Evolutionary conservation across 1,140 invertebrate genomes (phyloP).

Genomic region (Drosophila saltans): DNA sequence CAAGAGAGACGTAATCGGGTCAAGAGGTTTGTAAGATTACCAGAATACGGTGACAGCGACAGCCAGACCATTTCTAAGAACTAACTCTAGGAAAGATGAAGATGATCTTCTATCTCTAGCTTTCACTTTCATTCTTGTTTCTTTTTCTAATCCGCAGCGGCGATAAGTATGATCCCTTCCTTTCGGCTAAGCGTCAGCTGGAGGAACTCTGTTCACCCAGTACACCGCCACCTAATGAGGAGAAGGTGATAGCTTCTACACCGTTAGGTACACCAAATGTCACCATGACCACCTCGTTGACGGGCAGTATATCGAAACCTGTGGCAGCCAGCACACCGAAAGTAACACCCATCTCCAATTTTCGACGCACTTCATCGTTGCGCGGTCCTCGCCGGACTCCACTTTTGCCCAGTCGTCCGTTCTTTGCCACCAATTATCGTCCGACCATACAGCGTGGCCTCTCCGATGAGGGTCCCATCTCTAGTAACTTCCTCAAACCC

Average conservation of each 20-base stretch:
- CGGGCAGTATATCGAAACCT: conserved; percentile 28
- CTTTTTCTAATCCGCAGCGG: conserved; percentile 66
- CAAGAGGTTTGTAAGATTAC: neutral
- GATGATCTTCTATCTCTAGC: neutral
- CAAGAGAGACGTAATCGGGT: conserved; percentile 1
- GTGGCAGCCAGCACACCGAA: conserved; percentile 25
- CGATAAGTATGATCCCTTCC: conserved; percentile 87
- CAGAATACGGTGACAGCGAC: conserved; percentile 24
- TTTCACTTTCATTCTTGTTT: neutral
- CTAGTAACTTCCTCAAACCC: conserved; percentile 79
- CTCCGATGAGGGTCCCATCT: conserved; percentile 82
- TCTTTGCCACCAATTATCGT: conserved; percentile 74
- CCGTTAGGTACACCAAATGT: conserved; percentile 36
- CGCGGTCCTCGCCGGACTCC: conserved; percentile 72
- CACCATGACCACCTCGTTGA: conserved; percentile 55
- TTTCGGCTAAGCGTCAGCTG: conserved; percentile 88
- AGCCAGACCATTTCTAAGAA: conserved; percentile 45
- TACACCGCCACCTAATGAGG: conserved; percentile 47
- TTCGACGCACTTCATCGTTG: conserved; percentile 77
- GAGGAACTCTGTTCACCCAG: conserved; percentile 86
- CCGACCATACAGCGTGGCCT: conserved; percentile 81
- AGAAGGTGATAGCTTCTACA: conserved; percentile 45
- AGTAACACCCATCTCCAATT: conserved; percentile 54
- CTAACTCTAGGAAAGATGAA: neutral
- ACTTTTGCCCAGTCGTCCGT: conserved; percentile 65